Evolutionary conservation across 2,797 vertebrate genomes (phyloP), one percentile per base, ranked within the genome.

Genomic region (Esox lucius): DNA sequence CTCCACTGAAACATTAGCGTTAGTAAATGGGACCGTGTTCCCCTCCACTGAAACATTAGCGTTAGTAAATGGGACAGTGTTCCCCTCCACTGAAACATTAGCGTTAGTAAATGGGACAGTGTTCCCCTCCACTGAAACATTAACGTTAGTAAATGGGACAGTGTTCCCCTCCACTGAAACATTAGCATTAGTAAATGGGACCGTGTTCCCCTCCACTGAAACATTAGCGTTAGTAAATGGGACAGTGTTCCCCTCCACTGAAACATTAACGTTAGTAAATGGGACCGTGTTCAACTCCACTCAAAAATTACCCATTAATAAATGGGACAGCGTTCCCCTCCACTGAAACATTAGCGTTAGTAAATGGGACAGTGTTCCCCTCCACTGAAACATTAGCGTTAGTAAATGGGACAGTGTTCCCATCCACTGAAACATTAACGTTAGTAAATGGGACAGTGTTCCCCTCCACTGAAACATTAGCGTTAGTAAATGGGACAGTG

Each of bases 341-440:
- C 5, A 53, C 5, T 53, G 51, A 56, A 39, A 39, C 28, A 31
- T 31, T 31, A 31, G 28, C 28, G 31, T 31, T 31, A 31, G 28
- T 31, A 1, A 31, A 3, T 39, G n/a, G n/a, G n/a, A n/a, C n/a
- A n/a, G n/a, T n/a, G n/a, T 22, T 61, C 22, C 22, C 13, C 59
- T 39, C 35, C 35, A 39, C 35, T 64, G 24, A 31, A 64, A 64
- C 61, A 64, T 31, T 31, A 15, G 26, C 61, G 5, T 64, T 64
- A 28, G 61, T 64, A 12, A 64, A 64, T 26, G 24, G 26, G 61
- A 28, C 24, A 11, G 61, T 78, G 72, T 28, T 64, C n/a, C 31
- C 71, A 15, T 59, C 51, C 8, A 15, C 24, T 22, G 33, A 24
- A 39, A 5, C 35, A 39, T 39, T 5, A 39, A 35, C 35, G 5